Conservation (phyloP, 2,113 vertebrate genomes). For the Aegotheles bennettii region DNA sequence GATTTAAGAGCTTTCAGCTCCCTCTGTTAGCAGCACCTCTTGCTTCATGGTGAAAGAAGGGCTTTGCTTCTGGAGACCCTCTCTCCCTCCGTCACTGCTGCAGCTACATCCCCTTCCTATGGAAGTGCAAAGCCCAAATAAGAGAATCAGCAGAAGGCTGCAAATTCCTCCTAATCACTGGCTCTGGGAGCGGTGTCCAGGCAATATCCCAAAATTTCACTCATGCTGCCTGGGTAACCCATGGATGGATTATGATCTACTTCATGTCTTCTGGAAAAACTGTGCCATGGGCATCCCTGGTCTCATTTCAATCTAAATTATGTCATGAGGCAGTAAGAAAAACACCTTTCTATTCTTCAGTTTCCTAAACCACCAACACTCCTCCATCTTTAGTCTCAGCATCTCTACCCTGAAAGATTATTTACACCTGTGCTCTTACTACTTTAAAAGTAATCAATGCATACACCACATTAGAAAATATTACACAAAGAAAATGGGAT, state of each 20-base stretch:
- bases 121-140: neutral
- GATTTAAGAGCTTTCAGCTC: neutral
- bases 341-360: neutral
- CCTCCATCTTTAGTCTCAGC: neutral
- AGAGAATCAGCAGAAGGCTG: neutral
- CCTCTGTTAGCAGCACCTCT: neutral
- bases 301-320: neutral
- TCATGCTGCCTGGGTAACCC: neutral
- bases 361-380: neutral
- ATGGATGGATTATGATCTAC: neutral
- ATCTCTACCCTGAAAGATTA: neutral
- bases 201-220: neutral
- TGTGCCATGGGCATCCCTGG: neutral
- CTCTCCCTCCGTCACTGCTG: accelerated
- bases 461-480: neutral
- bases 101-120: neutral
- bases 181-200: neutral
- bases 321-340: neutral
- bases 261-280: neutral
- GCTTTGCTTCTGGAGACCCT: neutral
- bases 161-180: neutral
- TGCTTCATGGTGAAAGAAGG: neutral
- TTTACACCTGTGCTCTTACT: neutral
- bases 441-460: neutral
- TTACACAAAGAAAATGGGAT: neutral